Base-by-base conservation (phyloP, 1,140 invertebrate genomes). In the Coenobita brevimanus region DNA sequence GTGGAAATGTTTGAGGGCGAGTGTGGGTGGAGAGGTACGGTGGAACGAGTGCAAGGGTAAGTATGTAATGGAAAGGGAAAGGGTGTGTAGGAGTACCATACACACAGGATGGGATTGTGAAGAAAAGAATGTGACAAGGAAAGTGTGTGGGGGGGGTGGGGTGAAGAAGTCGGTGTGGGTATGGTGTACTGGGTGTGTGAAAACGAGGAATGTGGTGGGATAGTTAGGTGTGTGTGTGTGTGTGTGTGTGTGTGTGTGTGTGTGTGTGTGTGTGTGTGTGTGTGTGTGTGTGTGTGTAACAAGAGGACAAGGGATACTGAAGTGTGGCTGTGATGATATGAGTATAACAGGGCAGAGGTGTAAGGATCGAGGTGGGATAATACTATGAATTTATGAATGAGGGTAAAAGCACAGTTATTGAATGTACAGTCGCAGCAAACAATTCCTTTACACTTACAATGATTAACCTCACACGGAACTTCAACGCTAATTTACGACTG, bases 181-280 rank as follows among this genome's bases (percentile, higher is more conserved):
- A 30, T 15, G 30, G n/a, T 24, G 30, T 8, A 24, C 8, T 24
- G 64, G 15, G 46, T 50, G 46, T 50, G 46, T 50, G 46, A 6
- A 6, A 17, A 27, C 17, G 64, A 69, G 24, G 27, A 69, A 69
- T 27, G 15, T 30, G 36, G 64, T n/a, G 57, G 64, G 36, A n/a
- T 36, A 15, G 15, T 15, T 69, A 36, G 17, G 64, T 17, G 64
- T 69, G 64, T 69, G 64, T 69, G 30, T 36, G 13, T 33, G 71
- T 75, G 71, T 36, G 75, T 50, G 75, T 78, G 75, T 50, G 75
- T 78, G 75, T 78, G 75, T 50, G 38, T 78, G 41, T 46, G 75
- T 78, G 75, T 46, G 1, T 41, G 21, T 43, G 46, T n/a, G 73
- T 76, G 38, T n/a, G 43, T 8, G 73, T 41, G 73, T 41, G 43